A percentile compares a stretch with the other conserved stretches of the same genome.
Evolutionary conservation across 2,113 vertebrate species (phyloP).

Genomic region (Hyperoodon ampullatus): DNA sequence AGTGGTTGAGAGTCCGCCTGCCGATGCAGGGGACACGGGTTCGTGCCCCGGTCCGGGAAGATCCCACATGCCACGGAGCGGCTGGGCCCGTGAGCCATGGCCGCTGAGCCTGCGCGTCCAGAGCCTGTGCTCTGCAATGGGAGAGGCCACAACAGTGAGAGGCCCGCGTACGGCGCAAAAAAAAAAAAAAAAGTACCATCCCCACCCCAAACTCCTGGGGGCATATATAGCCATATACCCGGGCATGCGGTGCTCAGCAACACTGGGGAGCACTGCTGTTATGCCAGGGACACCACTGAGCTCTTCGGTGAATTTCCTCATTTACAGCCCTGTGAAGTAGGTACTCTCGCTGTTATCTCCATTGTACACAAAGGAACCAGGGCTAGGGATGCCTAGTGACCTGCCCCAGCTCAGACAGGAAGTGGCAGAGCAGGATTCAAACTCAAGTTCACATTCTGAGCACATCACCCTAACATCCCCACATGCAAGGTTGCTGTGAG

Average conservation of each 20-base stretch:
- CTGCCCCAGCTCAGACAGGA: not conserved
- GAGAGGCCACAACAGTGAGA: too few relatives aligned
- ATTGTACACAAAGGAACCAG: not conserved
- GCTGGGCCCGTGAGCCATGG: too few relatives aligned
- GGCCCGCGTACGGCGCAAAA: too few relatives aligned
- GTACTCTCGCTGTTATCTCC: not conserved
- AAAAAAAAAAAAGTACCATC: not conserved
- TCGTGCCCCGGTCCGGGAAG: too few relatives aligned
- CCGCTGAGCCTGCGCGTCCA: too few relatives aligned
- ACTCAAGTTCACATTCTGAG: not conserved
- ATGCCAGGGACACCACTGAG: not conserved
- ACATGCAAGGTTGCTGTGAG: not conserved
- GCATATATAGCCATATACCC: accelerated
- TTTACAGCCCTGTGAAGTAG: too few relatives aligned
- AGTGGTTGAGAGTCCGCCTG: too few relatives aligned
- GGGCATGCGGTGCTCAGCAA: not conserved
- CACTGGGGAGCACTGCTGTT: not conserved
- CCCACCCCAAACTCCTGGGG: too few relatives aligned
- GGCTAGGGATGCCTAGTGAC: not conserved
- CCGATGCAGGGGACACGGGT: too few relatives aligned
- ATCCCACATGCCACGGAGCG: too few relatives aligned
- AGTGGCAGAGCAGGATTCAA: not conserved
- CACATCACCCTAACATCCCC: accelerated
- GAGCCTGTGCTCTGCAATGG: too few relatives aligned
- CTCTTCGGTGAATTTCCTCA: not conserved